phyloP scores from a whole-genome alignment of 2,888 invertebrate species.

The Rotaria macrura region DNA sequence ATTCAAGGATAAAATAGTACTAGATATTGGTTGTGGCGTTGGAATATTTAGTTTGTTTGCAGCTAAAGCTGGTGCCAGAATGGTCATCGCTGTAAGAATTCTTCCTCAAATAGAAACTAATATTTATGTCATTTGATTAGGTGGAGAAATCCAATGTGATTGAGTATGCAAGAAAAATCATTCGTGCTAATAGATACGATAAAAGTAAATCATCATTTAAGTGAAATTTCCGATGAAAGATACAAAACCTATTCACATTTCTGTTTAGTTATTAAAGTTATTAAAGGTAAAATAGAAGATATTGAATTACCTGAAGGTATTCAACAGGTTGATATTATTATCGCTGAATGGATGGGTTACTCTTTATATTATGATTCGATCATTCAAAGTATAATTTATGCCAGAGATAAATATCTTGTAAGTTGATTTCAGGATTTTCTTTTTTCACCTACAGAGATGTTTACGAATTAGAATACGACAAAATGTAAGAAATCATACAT shows the following conservation, averaged over 20 bases:
- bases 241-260: background rate
- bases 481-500: no score
- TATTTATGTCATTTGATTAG: background rate
- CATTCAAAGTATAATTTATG: slow-evolving; percentile 93
- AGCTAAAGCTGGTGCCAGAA: slow-evolving; percentile 88
- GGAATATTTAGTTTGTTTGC: slow-evolving; percentile 99
- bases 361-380: slow-evolving; percentile 96
- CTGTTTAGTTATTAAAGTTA: slow-evolving; percentile 43
- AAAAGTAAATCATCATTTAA: slow-evolving; percentile 37
- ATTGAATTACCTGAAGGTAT: slow-evolving; percentile 78
- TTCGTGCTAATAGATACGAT: slow-evolving; percentile 58
- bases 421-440: background rate
- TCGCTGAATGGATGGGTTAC: slow-evolving; percentile 72
- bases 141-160: slow-evolving; percentile 98
- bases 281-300: slow-evolving; percentile 70
- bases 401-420: slow-evolving; percentile 87
- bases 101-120: background rate
- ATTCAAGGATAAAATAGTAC: slow-evolving; percentile 77
- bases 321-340: slow-evolving; percentile 80
- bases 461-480: no score
- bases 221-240: background rate
- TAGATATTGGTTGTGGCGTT: slow-evolving; percentile 97
- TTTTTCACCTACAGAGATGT: background rate
- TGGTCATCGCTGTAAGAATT: slow-evolving; percentile 64
- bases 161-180: slow-evolving; percentile 86